Base-by-base conservation (phyloP, 2,113 vertebrate species). In the Phoxinus phoxinus region DNA sequence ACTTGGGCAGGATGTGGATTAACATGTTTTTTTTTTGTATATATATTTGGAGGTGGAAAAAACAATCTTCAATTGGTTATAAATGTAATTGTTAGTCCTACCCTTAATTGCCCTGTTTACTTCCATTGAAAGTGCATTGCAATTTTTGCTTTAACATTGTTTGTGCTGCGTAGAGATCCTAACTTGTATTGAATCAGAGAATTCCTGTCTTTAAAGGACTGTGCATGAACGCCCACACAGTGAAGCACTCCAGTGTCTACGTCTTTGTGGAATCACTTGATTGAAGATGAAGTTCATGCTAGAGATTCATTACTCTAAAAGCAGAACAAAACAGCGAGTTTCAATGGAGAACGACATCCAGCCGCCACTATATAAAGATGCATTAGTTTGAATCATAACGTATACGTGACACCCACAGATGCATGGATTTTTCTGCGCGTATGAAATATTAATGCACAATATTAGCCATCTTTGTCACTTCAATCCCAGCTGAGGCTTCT, bases 401-500 rank as follows among this genome's bases (percentile, higher is more conserved):
- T 25, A 53, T 15, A 37, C 6, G 9, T 73, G 56, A 87, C 58
- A 85, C 46, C 17, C 67, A 58, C 21, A 25, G 63, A 86, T 86
- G 91, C 85, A 89, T 76, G 30, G 65, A 89, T 84, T 89, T 88
- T 82, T 76, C 86, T 77, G 90, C 93, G 92, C 93, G 93, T 96
- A 97, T 98, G 94, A 97, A 97, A 99, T 97, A 97, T 98, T 98
- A 96, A 97, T 92, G 96, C 93, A 93, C 96, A 96, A 97, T 97
- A 97, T 97, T 96, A 96, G 95, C 92, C 95, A 92, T 91, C 92
- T 96, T 95, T 96, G 95, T 96, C 96, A 95, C 93, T 96, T 96
- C 95, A 94, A 95, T 97, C 96, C 94, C 94, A 92, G 93, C 93
- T 44, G 78, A 78, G 9, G 73, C 72, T 69, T 95, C 95, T 88